Base-by-base conservation (phyloP, 2,113 vertebrate species). In the Lasiurus cinereus region DNA sequence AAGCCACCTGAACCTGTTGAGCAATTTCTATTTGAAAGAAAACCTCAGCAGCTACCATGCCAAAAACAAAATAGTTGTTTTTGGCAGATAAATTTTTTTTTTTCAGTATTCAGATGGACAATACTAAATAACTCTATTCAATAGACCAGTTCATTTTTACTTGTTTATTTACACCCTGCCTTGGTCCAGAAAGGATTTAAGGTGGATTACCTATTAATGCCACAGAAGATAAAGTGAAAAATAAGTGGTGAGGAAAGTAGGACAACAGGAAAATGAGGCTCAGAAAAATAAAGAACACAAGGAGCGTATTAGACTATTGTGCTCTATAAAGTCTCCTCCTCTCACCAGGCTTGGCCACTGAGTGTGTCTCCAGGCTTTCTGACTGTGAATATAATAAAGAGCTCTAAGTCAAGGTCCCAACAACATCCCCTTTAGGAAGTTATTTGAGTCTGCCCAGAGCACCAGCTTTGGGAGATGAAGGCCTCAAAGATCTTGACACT, bases 121-220 rank as follows among this genome's bases (percentile, higher is more conserved):
- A 96, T 96, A 66, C 91, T 95, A 96, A 97, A 95, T 96, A 97
- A 96, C 82, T 92, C 96, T 79, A 94, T 96, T 97, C 90, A 96
- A 48, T 64, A 95, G 85, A 48, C 86, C 73, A 67, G 83, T 96
- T 94, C 95, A 83, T 83, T 94, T 95, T 88, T 88, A 91, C 82
- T 95, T 97, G 96, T 97, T 97, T 97, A 93, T 94, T 96, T 97
- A 94, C 86, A 94, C 64, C 7, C 69, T 93, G 82, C 69, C 94
- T 94, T 86, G 93, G 92, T 97, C 88, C 94, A 97, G 94, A 97
- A 94, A 91, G 94, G 96, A 96, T 91, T 97, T 97, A 93, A 96
- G 77, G 83, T 94, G 82, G 94, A 97, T 97, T 96, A 94, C 73
- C 78, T 83, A 97, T 95, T 97, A 95, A 96, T 95, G 86, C 95